Base-by-base conservation (phyloP, 2,113 vertebrate genomes). In the Tragelaphus imberbis region DNA sequence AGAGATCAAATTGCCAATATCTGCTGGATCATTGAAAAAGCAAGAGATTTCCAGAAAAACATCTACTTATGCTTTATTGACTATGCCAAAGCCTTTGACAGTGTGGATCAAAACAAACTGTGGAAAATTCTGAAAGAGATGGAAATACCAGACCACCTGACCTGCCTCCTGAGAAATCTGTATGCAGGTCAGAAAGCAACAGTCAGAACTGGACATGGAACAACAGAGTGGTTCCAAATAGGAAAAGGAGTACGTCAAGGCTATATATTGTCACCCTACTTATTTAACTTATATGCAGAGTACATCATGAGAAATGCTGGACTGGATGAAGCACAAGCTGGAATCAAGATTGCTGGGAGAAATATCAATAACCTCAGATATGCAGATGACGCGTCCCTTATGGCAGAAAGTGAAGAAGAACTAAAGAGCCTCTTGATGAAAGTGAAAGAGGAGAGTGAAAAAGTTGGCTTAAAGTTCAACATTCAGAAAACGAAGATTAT, bases 1-100 rank as follows among this genome's bases (percentile, higher is more conserved):
- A 68, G n/a, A 68, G 8, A 68, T 36, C 65, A 36, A 68, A 36
- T 21, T 68, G 17, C 65, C 33, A 68, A 36, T 4, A 68, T 36
- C 33, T 0, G 0, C 2, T 36, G 33, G 17, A 68, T 68, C 4
- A 36, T 21, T 0, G 0, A 68, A 68, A 68, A 68, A 36, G 9
- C 33, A 36, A 68, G 17, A 59, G 4, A 21, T 33, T 36, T 68
- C 9, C 33, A 68, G 9, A 36, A 68, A 68, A 10, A n/a, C 4
- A 10, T 68, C 33, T 21, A 21, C 1, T 68, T 68, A n/a, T 36
- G n/a, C 65, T 68, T 21, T 68, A 68, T 3, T 36, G n/a, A 68
- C 33, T 68, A 36, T 21, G n/a, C 9, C 17, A 36, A 68, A 68
- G 33, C 65, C n/a, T 36, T n/a, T 68, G 65, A 68, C 17, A 36